Conservation (phyloP, 2,888 invertebrate species). For the Aelia acuminata region DNA sequence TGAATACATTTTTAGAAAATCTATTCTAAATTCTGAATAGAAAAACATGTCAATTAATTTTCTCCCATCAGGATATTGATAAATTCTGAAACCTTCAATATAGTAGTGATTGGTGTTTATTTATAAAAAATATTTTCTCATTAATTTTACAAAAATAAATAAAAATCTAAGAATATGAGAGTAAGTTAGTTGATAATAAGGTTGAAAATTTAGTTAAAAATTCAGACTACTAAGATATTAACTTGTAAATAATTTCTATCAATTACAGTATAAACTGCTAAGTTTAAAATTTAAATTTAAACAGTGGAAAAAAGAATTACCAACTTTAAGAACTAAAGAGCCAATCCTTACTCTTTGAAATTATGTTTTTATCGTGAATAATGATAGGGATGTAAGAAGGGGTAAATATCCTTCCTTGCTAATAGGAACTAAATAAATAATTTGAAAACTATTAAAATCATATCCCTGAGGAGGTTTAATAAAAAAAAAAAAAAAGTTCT, state of each 20-base stretch:
- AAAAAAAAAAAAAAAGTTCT: neutral
- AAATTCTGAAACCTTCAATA: constrained; percentile 36
- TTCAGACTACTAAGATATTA: no score
- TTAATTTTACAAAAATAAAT: neutral
- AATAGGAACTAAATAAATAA: neutral
- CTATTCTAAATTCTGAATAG: constrained; percentile 31
- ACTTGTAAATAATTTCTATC: no score
- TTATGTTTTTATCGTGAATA: no score
- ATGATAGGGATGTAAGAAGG: neutral
- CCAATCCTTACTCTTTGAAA: no score
- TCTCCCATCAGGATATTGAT: neutral
- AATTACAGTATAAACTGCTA: no score
- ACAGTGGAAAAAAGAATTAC: no score
- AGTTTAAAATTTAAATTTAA: no score
- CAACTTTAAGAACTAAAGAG: no score
- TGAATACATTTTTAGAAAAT: constrained; percentile 33
- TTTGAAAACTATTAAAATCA: neutral
- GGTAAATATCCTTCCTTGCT: neutral
- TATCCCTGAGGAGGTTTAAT: neutral
- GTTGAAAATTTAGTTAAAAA: no score
- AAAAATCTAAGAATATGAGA: neutral
- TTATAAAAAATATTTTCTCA: neutral
- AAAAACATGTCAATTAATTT: constrained; percentile 31
- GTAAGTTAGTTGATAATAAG: no score
- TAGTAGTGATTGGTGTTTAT: neutral